Conservation (phyloP, 2,888 invertebrate species). For the Caenorhabditis sinica region DNA sequence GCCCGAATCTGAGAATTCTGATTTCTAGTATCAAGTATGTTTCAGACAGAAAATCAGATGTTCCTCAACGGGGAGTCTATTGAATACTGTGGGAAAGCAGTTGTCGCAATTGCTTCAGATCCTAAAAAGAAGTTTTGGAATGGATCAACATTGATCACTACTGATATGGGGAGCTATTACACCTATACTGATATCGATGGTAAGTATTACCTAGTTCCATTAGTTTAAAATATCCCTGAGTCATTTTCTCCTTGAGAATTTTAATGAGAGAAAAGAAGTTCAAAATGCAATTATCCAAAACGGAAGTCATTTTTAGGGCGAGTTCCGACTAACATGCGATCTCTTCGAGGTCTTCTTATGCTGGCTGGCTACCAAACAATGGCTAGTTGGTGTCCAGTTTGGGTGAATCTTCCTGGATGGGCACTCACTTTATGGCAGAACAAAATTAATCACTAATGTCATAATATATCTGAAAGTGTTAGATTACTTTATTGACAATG, state of each 20-base stretch:
- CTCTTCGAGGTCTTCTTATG: constrained; percentile 61
- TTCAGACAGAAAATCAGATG: constrained; percentile 68
- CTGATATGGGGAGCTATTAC: constrained; percentile 67
- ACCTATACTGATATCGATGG: constrained; percentile 65
- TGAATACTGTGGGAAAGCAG: constrained; percentile 66
- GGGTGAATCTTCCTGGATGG: constrained; percentile 69
- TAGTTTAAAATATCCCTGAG: not conserved
- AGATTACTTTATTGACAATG: not conserved
- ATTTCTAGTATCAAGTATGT: not conserved
- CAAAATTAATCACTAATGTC: constrained; percentile 54
- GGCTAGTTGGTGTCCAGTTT: constrained; percentile 62
- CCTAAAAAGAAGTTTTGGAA: constrained; percentile 42
- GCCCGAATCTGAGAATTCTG: not conserved
- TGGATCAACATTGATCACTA: constrained; percentile 60
- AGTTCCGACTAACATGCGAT: constrained; percentile 65
- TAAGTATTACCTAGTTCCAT: not conserved
- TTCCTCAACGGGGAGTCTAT: constrained; percentile 69
- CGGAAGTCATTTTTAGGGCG: constrained; percentile 53
- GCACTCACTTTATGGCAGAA: constrained; percentile 68
- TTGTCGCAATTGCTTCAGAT: constrained; percentile 61
- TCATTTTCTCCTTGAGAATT: not conserved
- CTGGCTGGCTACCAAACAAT: constrained; percentile 56
- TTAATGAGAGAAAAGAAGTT: not conserved
- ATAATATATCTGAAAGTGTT: constrained; percentile 8
- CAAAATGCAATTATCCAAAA: constrained; percentile 13